Percentiles rank a stretch among this genome's conserved stretches.
These are phyloP conservation scores for Paedocypris sp. DNA, from an alignment of 2,113 vertebrate genomes.

Conservation along the genomic window DNA sequence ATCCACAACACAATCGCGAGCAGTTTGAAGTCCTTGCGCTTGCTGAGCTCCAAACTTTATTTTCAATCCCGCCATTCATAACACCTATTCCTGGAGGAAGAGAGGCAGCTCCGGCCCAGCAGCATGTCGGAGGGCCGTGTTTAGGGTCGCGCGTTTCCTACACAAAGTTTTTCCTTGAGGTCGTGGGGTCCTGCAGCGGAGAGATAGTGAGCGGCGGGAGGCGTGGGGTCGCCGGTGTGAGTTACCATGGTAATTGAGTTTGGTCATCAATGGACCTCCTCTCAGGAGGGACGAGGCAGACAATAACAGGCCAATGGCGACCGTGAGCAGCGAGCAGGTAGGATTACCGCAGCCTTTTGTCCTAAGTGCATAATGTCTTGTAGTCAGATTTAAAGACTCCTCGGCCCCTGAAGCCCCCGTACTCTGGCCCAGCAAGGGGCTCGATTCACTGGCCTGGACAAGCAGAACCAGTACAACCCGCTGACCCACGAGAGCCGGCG, in stretches of 20 bases:
- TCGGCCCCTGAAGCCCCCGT: slow-evolving; percentile 73
- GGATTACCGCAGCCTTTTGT: slow-evolving; percentile 94
- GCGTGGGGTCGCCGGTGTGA: slow-evolving; percentile 74
- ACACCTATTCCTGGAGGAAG: slow-evolving; percentile 11
- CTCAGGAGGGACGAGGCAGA: slow-evolving; percentile 77
- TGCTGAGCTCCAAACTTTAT: slow-evolving; percentile 56
- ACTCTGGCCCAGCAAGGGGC: slow-evolving; percentile 71
- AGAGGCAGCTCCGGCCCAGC: slow-evolving; percentile 46
- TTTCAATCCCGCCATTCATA: slow-evolving; percentile 54
- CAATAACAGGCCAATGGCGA: slow-evolving; percentile 86
- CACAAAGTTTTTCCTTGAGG: slow-evolving; percentile 67
- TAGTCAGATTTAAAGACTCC: slow-evolving; percentile 96
- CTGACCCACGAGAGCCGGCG: slow-evolving; percentile 22
- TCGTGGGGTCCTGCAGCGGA: slow-evolving; percentile 54
- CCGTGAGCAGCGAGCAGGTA: slow-evolving; percentile 95
- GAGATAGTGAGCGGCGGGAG: slow-evolving; percentile 50
- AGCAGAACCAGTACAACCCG: slow-evolving; percentile 65
- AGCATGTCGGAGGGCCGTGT: slow-evolving; percentile 44
- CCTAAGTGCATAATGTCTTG: slow-evolving; percentile 89
- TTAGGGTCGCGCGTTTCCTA: slow-evolving; percentile 50
- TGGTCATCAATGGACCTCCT: slow-evolving; percentile 82
- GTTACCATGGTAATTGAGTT: slow-evolving; percentile 98
- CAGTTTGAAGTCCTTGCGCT: slow-evolving; percentile 51
- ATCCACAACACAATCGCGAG: slow-evolving; percentile 40
- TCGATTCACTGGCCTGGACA: slow-evolving; percentile 76